phyloP scores from a whole-genome alignment of 2,888 invertebrate species.

The Tenthredo distinguenda region DNA sequence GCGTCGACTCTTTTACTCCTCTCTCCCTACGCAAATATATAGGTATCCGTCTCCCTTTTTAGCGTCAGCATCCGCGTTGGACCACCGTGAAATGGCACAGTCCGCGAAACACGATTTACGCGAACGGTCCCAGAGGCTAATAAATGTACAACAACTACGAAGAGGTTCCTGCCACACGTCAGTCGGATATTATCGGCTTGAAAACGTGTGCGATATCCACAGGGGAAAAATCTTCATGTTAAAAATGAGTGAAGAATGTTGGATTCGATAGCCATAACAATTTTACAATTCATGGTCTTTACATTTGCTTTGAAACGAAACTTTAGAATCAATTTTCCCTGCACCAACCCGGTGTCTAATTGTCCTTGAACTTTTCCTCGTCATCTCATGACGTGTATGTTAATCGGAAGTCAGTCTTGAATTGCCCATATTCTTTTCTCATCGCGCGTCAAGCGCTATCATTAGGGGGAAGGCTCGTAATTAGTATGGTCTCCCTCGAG shows the following conservation, averaged over 20 bases:
- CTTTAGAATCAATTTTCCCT: background rate
- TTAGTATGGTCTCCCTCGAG: background rate
- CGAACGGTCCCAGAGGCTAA: constrained; percentile 26
- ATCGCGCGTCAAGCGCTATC: background rate
- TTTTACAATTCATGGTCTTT: background rate
- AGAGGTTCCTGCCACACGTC: constrained; percentile 2
- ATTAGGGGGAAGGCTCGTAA: constrained; percentile 13
- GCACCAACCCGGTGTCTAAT: background rate
- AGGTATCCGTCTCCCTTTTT: background rate
- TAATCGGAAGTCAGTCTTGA: background rate
- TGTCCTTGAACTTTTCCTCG: background rate
- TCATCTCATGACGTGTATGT: background rate
- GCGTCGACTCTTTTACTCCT: constrained; percentile 45
- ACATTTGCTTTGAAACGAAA: background rate
- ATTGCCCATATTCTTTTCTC: background rate
- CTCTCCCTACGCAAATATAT: background rate
- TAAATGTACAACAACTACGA: constrained; percentile 21
- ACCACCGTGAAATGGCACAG: constrained; percentile 35
- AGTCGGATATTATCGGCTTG: background rate
- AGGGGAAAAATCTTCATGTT: background rate
- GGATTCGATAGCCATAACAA: background rate
- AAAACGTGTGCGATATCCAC: background rate
- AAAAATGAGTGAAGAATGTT: background rate
- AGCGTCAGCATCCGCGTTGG: constrained; percentile 27
- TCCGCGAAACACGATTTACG: constrained; percentile 36